Evolutionary conservation across 64 coral and sea anemone genomes (phyloP), one percentile per base, ranked within the genome.

Genomic region (Orbicella faveolata): DNA sequence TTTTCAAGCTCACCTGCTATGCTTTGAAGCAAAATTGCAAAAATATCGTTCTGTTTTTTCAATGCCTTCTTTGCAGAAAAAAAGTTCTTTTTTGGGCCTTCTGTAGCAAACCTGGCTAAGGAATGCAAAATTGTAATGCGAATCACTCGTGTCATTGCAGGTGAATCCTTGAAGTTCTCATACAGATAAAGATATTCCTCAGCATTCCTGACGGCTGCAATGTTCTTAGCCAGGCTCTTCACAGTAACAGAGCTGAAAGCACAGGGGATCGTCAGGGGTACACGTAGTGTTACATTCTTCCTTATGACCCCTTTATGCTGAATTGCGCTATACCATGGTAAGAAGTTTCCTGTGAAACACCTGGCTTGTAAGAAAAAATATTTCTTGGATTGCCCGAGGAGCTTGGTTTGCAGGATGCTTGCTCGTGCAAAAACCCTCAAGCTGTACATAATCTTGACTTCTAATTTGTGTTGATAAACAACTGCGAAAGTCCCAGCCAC

Each of bases 121-220:
- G 25, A 37, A 30, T 85, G 82, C 41, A 85, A 52, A 85, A 85
- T 85, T 8, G 82, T 73, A 52, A 85, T 73, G 44, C 82, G 67
- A 66, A 73, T 85, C 65, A 85, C 65, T 14, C 53, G 82, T n/a
- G 82, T 85, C 82, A 85, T 85, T 6, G 20, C 65, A 4, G 82
- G 35, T 12, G 82, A 85, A 18, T 85, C 44, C 82, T 85, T 85
- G 21, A 85, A 85, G 26, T 52, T 21, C 4, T 66, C 39, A 37
- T 53, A 85, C 39, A 85, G 39, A 36, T 73, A 67, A 73, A 85
- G 64, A 53, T 53, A 48, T 20, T 66, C 82, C 70, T 52, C 65
- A 33, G 82, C 36, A 26, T 44, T 72, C 82, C 66, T 85, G 11
- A 85, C 41, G 9, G 64, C 65, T 85, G 82, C 20, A 52, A 85